A percentile compares a stretch with the other conserved stretches of the same genome.
These are phyloP conservation scores for Procavia capensis DNA, from an alignment of 2,113 vertebrate species.

Conservation along the genomic window DNA sequence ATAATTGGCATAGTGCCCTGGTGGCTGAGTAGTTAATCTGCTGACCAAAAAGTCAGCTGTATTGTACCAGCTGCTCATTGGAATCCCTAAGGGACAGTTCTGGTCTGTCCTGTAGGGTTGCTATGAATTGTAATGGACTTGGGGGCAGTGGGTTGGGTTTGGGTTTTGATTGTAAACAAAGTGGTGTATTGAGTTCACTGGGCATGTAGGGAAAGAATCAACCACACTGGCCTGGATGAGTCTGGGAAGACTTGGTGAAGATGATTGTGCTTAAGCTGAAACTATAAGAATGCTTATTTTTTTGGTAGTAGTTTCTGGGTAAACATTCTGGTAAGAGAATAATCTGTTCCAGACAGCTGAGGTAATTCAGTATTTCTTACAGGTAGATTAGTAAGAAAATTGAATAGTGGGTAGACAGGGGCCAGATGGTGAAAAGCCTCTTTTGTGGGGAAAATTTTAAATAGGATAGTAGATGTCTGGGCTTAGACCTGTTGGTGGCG, in stretches of 20 bases:
- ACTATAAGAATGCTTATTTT: conserved; percentile 22
- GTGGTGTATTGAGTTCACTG: neutral
- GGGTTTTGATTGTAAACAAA: neutral
- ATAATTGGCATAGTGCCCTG: neutral
- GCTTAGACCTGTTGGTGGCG: neutral
- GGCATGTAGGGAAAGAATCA: neutral
- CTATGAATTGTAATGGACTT: too few species aligned
- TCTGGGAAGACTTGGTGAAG: conserved; percentile 5
- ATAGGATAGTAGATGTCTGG: neutral
- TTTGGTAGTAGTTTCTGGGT: conserved; percentile 29
- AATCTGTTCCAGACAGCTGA: neutral
- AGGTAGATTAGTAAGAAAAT: neutral
- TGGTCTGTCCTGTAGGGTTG: too few species aligned
- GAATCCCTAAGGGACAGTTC: too few species aligned
- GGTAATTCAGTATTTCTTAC: conserved; percentile 1
- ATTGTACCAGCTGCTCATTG: too few species aligned
- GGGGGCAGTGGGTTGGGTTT: too few species aligned
- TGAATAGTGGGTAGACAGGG: neutral
- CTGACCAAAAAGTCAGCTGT: too few species aligned
- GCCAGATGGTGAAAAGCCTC: neutral
- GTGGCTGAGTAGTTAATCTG: too few species aligned
- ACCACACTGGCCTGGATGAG: neutral
- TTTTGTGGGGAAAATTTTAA: neutral
- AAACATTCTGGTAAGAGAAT: neutral
- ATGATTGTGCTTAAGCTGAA: neutral